Evolutionary conservation across 1,140 invertebrate genomes (phyloP), one percentile per base, ranked within the genome.

Genomic region (Temnothorax longispinosus): DNA sequence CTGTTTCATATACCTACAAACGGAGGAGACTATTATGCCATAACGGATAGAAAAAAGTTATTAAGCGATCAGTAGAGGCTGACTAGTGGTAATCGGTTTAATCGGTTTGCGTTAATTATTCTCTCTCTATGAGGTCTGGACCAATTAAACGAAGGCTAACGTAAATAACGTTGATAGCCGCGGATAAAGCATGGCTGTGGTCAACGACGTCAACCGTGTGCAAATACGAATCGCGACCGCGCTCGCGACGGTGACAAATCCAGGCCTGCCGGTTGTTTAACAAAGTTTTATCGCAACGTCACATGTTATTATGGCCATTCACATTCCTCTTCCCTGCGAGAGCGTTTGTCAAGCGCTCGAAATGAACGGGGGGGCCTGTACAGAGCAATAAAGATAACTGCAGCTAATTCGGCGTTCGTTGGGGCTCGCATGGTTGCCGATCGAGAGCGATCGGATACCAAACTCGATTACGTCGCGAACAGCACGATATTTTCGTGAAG

Each of bases 221-320:
- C 78, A 82, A 82, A 72, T 64, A 82, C 65, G 18, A 21, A 27
- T 6, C 52, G 38, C 32, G 41, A 21, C 41, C 35, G 35, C 15
- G 50, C 15, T 72, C 65, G 56, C 47, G 77, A 72, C 78, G 18
- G 52, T 82, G 52, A 74, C 41, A 60, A 74, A 75, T 84, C 44
- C 80, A 62, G 11, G 56, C 44, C 54, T 74, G 69, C 18, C 44
- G 69, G 54, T 75, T 50, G 54, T 75, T 60, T 50, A 75, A 74
- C 54, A 35, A 75, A 84, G 80, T 84, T 84, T 84, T 75, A 74
- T 84, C 54, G 38, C 13, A 47, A 62, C 69, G 69, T 84, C 54
- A 74, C 69, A 38, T 62, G 41, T 84, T 84, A 84, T 84, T 75
- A 50, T 60, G 54, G 44, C 27, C 35, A 27, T 38, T 41, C 62